Evolutionary conservation across 1,140 invertebrate genomes (phyloP), one percentile per base, ranked within the genome.

Genomic region (Watersipora subatra): DNA sequence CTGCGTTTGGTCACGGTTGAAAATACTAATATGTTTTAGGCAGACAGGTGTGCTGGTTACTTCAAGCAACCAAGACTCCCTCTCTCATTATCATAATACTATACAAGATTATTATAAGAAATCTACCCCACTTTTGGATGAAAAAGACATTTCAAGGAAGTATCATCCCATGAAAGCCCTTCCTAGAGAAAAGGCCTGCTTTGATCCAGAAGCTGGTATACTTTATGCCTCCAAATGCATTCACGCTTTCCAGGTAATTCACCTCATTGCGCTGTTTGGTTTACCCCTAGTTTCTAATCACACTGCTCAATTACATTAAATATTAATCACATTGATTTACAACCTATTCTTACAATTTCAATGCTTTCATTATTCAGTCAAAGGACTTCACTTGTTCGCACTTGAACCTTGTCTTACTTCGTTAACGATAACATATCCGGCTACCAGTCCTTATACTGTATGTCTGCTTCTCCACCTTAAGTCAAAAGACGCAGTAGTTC

Each of bases 161-260:
- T 77, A 69, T 56, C 75, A 74, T n/a, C 70, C 71, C 68, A 34
- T 77, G n/a, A 25, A 24, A 2, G 73, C 70, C 59, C 66, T 70
- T 1, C 57, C 66, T n/a, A 63, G 66, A 7, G 68, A 61, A 29
- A 63, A 28, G 2, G 73, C 63, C 34, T 63, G 76, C 19, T 66
- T 72, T 1, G 77, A 79, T 58, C 46, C 67, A 17, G 69, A 68
- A n/a, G 77, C 71, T 2, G 77, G 77, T 0, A 66, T 77, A 17
- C 66, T 78, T 7, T 67, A 66, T 27, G 73, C 77, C 2, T 74
- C 78, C 46, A 75, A 73, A 63, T 69, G 72, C 25, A 62, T 79
- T 20, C 25, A 28, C 26, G 72, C 74, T 26, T 46, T 46, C 34
- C 34, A 46, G n/a, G 34, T 46, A 7, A 46, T 7, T 46, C n/a